A percentile compares a stretch with the other conserved stretches of the same genome.
phyloP scores from a whole-genome alignment of 2,113 vertebrate species.

The Hassar affinis region DNA sequence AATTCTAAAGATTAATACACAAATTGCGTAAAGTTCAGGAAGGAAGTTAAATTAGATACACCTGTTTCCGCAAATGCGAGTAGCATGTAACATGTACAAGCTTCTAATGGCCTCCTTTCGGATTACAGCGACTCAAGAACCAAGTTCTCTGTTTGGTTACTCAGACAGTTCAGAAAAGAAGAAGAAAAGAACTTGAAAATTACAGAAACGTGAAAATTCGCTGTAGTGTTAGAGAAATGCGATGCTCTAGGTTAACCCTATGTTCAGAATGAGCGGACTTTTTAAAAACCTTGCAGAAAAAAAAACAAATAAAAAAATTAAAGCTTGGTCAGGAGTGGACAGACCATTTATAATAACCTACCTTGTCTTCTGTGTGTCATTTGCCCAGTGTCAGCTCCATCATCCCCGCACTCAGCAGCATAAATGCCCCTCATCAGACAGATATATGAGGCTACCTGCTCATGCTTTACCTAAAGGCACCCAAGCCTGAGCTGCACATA shows the following conservation, averaged over 20 bases:
- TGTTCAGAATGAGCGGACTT: neutral
- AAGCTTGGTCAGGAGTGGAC: conserved; percentile 26
- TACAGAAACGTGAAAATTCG: neutral
- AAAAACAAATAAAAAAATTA: conserved; percentile 44
- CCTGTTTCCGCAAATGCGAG: neutral
- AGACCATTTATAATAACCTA: conserved; percentile 48
- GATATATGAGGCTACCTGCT: conserved; percentile 41
- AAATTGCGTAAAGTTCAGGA: neutral
- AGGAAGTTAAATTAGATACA: neutral
- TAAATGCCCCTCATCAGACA: conserved; percentile 50
- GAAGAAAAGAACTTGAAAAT: too few species aligned
- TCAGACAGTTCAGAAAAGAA: neutral
- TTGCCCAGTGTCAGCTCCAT: conserved; percentile 47
- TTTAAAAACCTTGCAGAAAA: conserved; percentile 5
- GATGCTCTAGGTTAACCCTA: neutral
- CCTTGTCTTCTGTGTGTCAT: conserved; percentile 43
- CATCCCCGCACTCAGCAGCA: conserved; percentile 44
- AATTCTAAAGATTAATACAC: neutral
- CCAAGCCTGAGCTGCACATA: conserved; percentile 41
- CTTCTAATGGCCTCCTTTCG: neutral
- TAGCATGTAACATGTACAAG: neutral
- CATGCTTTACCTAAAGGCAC: conserved; percentile 42
- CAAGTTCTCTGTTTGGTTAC: neutral
- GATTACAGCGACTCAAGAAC: neutral
- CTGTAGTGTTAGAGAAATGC: neutral